Evolutionary conservation across 2,113 vertebrate species (phyloP).

Genomic region (human): DNA sequence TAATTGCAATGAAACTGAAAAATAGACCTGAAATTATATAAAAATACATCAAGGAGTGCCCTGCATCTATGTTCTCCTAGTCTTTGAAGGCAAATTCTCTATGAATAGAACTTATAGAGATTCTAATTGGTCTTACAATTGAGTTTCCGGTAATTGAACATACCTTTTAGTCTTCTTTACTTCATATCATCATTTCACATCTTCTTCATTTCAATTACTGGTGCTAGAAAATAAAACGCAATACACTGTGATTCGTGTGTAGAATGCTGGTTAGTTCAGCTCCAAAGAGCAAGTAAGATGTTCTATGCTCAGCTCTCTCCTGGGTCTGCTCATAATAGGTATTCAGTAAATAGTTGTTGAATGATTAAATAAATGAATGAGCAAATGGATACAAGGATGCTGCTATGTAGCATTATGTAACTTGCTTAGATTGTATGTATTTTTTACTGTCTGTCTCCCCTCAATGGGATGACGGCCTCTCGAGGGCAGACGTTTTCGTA

Average conservation of each 20-base stretch:
- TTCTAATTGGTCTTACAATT: background rate
- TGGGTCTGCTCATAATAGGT: background rate
- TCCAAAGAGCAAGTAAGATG: background rate
- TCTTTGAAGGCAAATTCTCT: background rate
- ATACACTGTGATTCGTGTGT: rapidly evolving
- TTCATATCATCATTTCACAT: background rate
- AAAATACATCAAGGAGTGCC: background rate
- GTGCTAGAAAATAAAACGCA: background rate
- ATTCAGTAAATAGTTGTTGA: background rate
- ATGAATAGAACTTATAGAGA: background rate
- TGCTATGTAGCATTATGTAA: background rate
- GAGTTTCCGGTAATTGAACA: background rate
- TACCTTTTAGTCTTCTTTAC: background rate
- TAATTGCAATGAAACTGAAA: background rate
- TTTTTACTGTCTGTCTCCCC: background rate
- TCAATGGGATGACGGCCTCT: background rate
- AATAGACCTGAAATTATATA: background rate
- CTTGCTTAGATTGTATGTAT: background rate
- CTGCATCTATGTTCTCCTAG: background rate
- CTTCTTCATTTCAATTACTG: background rate
- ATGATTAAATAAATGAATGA: background rate
- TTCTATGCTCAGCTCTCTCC: background rate
- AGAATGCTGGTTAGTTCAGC: background rate
- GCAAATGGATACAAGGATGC: too few relatives aligned
- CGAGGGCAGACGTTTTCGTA: background rate